These are phyloP conservation scores for Drosophila atroscutellata DNA, from an alignment of 2,888 invertebrate genomes.

Conservation along the genomic window DNA sequence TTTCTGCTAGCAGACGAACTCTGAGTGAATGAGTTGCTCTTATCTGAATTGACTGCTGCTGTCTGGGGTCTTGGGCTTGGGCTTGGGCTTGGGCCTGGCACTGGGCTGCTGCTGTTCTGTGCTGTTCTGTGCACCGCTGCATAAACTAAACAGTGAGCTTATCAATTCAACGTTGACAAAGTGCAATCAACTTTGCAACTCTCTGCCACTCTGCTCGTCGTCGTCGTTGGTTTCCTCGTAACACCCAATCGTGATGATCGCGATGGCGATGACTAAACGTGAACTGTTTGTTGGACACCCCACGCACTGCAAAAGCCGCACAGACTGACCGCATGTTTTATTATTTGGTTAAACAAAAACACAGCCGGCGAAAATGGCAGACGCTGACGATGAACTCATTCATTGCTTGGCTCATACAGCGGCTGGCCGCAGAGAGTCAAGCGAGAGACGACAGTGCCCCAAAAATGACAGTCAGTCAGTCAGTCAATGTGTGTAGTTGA, in stretches of 20 bases:
- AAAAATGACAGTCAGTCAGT: slow-evolving; percentile 31
- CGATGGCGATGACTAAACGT: slow-evolving; percentile 62
- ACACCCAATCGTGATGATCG: slow-evolving; percentile 17
- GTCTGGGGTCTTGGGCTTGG: slow-evolving; percentile 29
- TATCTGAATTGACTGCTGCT: slow-evolving; percentile 63
- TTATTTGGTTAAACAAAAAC: slow-evolving; percentile 69
- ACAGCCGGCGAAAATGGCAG: slow-evolving; percentile 69
- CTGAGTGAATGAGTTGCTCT: slow-evolving; percentile 32
- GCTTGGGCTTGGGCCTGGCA: slow-evolving; percentile 20
- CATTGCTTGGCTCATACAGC: slow-evolving; percentile 62
- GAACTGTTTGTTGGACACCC: slow-evolving; percentile 49
- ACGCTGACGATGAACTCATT: slow-evolving; percentile 74
- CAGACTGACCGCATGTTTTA: slow-evolving; percentile 38
- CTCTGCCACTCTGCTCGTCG: slow-evolving; percentile 34
- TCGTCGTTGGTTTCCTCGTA: slow-evolving; percentile 57
- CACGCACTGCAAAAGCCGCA: slow-evolving; percentile 55
- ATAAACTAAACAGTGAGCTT: slow-evolving; percentile 73
- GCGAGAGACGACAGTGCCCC: slow-evolving; percentile 10
- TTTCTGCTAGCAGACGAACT: slow-evolving; percentile 42
- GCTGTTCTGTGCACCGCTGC: slow-evolving; percentile 18
- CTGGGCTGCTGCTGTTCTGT: slow-evolving; percentile 28
- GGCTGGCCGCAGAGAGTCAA: slow-evolving; percentile 11
- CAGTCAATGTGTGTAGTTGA: slow-evolving; percentile 14
- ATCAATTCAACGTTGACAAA: slow-evolving; percentile 71
- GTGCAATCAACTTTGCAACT: slow-evolving; percentile 74